Base-by-base conservation (phyloP, 2,888 invertebrate genomes). In the Cheilosia soror region DNA sequence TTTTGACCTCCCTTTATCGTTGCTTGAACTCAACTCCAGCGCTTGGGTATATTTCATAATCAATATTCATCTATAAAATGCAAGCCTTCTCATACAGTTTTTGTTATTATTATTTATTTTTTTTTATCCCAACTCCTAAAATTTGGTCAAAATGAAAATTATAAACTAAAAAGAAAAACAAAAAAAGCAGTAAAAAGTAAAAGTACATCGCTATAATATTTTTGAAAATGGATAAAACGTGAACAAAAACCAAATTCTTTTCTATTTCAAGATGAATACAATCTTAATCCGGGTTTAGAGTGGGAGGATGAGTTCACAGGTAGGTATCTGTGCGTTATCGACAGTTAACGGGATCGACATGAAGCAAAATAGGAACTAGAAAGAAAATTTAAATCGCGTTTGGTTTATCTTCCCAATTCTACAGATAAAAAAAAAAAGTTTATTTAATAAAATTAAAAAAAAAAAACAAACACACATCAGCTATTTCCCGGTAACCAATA, bases 221-320 rank as follows among this genome's bases (percentile, higher is more conserved):
- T 60, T 76, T 57, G 37, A 51, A 62, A 63, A 62, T 71, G 44
- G 63, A 76, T 58, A 79, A 77, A 87, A 76, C 73, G 73, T 81
- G 82, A 88, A 86, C 86, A 69, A 82, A 86, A 84, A 80, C 15
- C 83, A 77, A 82, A 89, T 88, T 90, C 89, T 90, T 89, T 90
- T 90, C 89, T 90, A 89, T 95, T 96, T 96, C 96, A 97, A 98
- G 98, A 98, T 96, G 98, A 98, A 95, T 98, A 98, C 97, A 97
- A 98, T 97, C 97, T 98, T 96, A 97, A 97, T 96, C 97, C 97
- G 95, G 97, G 97, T 97, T 97, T 98, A 97, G 98, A 98, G 95
- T 98, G 98, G 98, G 98, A 98, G 96, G 98, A 98, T 97, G 98
- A 98, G 95, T 98, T 98, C 94, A 97, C 98, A 98, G 98, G 98